A percentile compares a stretch with the other conserved stretches of the same genome.
Evolutionary conservation across 2,888 invertebrate genomes (phyloP).

Genomic region (Acanthosoma haemorrhoidale): DNA sequence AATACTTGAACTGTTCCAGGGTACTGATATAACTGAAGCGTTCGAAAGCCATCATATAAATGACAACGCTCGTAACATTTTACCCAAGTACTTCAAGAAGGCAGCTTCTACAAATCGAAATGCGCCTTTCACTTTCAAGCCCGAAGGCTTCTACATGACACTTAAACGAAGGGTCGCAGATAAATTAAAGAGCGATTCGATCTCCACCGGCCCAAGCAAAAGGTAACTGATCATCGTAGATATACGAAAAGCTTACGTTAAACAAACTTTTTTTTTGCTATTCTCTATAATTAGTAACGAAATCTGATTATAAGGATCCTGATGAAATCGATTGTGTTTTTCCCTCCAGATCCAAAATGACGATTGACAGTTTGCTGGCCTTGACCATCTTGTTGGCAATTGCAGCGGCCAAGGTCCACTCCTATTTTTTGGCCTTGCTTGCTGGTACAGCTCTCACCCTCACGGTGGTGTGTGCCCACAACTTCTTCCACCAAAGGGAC

Average conservation of each 20-base stretch:
- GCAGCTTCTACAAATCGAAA: constrained; percentile 60
- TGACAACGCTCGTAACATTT: constrained; percentile 53
- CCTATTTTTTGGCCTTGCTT: constrained; percentile 46
- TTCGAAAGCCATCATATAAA: constrained; percentile 69
- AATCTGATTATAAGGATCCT: too few species aligned
- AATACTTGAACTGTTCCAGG: too few species aligned
- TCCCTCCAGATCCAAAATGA: constrained; percentile 44
- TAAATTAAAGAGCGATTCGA: constrained; percentile 29
- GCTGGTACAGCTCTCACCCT: constrained; percentile 57
- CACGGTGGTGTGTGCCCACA: constrained; percentile 61
- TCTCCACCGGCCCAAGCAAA: constrained; percentile 31
- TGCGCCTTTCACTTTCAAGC: constrained; percentile 66
- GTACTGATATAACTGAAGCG: constrained; percentile 74
- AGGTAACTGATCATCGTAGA: too few species aligned
- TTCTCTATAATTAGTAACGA: too few species aligned
- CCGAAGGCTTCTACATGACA: constrained; percentile 68
- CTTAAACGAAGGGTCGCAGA: constrained; percentile 49
- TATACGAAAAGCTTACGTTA: too few species aligned
- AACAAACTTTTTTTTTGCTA: too few species aligned
- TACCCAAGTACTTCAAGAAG: constrained; percentile 61
- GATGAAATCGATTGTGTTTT: too few species aligned
- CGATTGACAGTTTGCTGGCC: constrained; percentile 47
- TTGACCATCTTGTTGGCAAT: constrained; percentile 46
- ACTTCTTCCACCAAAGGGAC: constrained; percentile 69
- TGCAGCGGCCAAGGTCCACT: constrained; percentile 39